phyloP scores from a whole-genome alignment of 2,113 vertebrate species.

The Halichoerus grypus region DNA sequence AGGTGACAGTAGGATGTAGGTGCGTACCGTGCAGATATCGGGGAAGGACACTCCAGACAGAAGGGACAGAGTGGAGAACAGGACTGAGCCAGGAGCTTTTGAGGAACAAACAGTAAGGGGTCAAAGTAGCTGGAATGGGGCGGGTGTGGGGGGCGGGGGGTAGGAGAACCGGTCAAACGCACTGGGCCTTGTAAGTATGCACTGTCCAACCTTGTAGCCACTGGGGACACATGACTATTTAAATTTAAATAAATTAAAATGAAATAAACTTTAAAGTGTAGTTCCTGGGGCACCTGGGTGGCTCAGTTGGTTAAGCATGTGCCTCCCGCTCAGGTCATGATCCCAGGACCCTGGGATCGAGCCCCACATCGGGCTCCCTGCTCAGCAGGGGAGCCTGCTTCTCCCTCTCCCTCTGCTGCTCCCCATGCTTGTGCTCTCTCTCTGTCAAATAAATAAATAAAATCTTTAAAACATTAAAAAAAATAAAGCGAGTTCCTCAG shows the following conservation, averaged over 20 bases:
- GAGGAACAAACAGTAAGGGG: neutral
- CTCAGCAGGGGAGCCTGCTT: too few relatives aligned
- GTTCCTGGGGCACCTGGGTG: neutral
- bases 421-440: too few relatives aligned
- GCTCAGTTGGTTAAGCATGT: too few relatives aligned
- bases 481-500: neutral
- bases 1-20: neutral
- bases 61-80: neutral
- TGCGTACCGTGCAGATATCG: fast-evolving
- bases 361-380: too few relatives aligned
- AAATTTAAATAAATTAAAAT: neutral
- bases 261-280: neutral
- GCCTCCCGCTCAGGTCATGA: too few relatives aligned
- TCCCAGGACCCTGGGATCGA: too few relatives aligned
- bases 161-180: neutral
- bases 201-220: neutral
- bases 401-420: too few relatives aligned
- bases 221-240: neutral
- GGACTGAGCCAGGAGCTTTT: neutral
- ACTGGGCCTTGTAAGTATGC: neutral
- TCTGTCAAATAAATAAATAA: too few relatives aligned
- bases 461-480: too few relatives aligned
- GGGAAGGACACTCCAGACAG: neutral
- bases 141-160: fast-evolving
- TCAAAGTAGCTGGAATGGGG: neutral